Conservation (phyloP, 2,888 invertebrate genomes). For the Laothoe populi region DNA sequence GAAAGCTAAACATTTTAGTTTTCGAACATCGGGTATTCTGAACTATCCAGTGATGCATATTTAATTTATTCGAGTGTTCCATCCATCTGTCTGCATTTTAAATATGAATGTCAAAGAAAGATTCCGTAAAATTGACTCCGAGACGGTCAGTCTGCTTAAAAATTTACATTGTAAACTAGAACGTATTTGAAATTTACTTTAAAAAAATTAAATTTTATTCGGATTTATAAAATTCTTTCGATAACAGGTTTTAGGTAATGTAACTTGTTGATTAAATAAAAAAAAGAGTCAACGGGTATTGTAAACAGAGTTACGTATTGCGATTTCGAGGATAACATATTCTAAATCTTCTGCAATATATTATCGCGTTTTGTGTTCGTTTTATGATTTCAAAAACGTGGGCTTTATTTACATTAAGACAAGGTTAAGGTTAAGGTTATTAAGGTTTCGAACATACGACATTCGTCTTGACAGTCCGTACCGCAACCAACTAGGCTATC, state of each 20-base stretch:
- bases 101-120: conserved; percentile 51
- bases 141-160: conserved; percentile 56
- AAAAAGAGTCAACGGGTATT: no score
- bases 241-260: no score
- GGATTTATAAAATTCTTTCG: no score
- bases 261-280: no score
- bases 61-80: conserved; percentile 41
- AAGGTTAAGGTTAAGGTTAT: no score
- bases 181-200: conserved; percentile 38
- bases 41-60: conserved; percentile 38
- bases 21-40: conserved; percentile 38
- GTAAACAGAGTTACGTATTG: conserved; percentile 33
- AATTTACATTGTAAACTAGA: conserved; percentile 49
- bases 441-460: no score
- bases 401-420: conserved; percentile 8
- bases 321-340: conserved; percentile 38
- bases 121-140: conserved; percentile 64
- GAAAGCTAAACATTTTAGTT: conserved; percentile 27
- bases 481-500: no score
- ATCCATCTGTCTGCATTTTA: conserved; percentile 52
- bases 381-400: conserved; percentile 37
- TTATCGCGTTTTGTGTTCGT: conserved; percentile 34
- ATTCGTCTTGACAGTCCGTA: no score
- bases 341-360: conserved; percentile 34
- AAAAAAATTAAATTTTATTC: no score